Conservation (phyloP, 2,797 vertebrate species). For the Mormyrops attenuatus region DNA sequence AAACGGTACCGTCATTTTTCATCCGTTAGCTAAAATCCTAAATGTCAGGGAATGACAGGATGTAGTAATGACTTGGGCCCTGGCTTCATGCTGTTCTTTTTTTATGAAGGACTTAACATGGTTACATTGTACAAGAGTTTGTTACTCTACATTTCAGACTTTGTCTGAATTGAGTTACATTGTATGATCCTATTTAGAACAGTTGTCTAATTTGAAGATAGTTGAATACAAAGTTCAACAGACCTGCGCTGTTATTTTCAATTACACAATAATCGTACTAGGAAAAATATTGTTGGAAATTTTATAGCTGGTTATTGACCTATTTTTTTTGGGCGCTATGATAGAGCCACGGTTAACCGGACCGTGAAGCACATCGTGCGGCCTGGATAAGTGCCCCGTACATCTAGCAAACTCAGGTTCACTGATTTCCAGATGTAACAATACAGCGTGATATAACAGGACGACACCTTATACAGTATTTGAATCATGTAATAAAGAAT, state of each 20-base stretch:
- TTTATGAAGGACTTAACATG: background rate
- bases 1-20: background rate
- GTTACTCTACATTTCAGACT: background rate
- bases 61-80: background rate
- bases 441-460: background rate
- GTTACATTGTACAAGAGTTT: background rate
- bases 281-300: background rate
- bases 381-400: background rate
- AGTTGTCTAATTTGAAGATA: background rate
- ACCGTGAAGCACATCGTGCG: background rate
- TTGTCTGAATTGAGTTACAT: background rate
- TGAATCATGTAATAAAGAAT: background rate
- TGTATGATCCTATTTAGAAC: background rate
- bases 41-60: constrained; percentile 6
- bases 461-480: background rate
- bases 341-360: background rate
- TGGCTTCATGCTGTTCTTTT: background rate
- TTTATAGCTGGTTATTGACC: background rate
- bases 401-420: background rate
- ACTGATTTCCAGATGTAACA: background rate
- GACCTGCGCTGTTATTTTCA: background rate
- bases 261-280: background rate
- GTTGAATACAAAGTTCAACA: background rate
- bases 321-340: background rate
- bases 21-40: background rate